Conservation (phyloP, 2,113 vertebrate species). For the Bostrychus sinensis region DNA sequence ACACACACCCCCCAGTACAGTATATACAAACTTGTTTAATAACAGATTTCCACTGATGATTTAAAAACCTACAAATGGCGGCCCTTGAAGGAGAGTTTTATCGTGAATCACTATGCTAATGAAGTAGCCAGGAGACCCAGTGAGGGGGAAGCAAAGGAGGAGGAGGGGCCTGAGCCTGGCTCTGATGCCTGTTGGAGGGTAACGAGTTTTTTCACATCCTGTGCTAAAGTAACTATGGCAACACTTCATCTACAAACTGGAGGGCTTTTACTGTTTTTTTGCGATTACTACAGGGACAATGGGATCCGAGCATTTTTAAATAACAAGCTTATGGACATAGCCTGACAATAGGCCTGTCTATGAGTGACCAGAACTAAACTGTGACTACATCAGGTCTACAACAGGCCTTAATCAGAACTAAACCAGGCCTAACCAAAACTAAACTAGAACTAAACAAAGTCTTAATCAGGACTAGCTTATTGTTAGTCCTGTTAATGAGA, state of each 20-base stretch:
- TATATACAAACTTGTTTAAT: conserved; percentile 54
- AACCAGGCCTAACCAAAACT: no score
- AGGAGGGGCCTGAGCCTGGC: conserved; percentile 62
- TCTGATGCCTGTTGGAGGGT: conserved; percentile 62
- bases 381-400: no score
- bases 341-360: conserved; percentile 22
- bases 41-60: conserved; percentile 54
- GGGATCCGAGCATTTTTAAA: conserved; percentile 61
- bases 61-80: conserved; percentile 72
- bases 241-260: conserved; percentile 75
- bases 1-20: conserved; percentile 15
- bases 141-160: conserved; percentile 64
- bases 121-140: conserved; percentile 74
- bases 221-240: conserved; percentile 74
- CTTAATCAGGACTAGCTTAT: no score
- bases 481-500: no score
- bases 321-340: conserved; percentile 52
- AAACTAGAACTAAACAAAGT: no score
- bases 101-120: conserved; percentile 80
- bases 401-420: no score
- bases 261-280: conserved; percentile 71
- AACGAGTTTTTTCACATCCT: conserved; percentile 63
- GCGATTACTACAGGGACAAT: conserved; percentile 30
- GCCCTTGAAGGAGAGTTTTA: conserved; percentile 71
- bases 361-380: no score